phyloP scores from a whole-genome alignment of 2,113 vertebrate species.

The Mus pahari region DNA sequence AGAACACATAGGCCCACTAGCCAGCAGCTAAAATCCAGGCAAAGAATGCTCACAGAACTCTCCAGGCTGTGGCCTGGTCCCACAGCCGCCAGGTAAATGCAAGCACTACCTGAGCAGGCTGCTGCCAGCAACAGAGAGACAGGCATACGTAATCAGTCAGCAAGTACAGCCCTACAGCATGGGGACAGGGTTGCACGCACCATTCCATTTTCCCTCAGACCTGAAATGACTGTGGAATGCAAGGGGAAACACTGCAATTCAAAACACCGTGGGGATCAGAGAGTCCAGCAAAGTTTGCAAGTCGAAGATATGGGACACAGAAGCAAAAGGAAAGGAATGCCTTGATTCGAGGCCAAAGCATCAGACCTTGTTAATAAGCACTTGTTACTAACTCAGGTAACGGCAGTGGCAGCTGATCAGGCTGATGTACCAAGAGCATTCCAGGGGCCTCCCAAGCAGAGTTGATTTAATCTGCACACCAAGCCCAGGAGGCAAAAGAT shows the following conservation, averaged over 20 bases:
- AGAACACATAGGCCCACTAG: background rate
- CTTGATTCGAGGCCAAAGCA: background rate
- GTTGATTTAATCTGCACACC: too few relatives aligned
- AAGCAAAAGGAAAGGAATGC: too few relatives aligned
- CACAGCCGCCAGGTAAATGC: background rate
- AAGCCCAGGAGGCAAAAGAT: background rate
- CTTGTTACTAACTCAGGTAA: background rate
- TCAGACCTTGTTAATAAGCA: background rate
- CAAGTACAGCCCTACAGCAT: background rate
- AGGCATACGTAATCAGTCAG: too few relatives aligned
- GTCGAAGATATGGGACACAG: background rate
- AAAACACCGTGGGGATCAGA: background rate
- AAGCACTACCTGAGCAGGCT: background rate
- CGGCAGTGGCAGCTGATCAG: background rate
- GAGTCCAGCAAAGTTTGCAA: background rate
- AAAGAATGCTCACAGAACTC: background rate
- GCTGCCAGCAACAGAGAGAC: background rate
- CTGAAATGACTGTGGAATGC: background rate
- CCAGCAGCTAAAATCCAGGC: background rate
- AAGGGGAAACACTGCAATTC: background rate
- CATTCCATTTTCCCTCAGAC: rapidly evolving
- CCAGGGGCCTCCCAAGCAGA: too few relatives aligned
- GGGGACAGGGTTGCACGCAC: background rate
- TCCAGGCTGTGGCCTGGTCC: background rate
- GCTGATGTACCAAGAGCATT: rapidly evolving